Conservation (phyloP, 1,140 invertebrate genomes). For the Druon quercuslanigerum region DNA sequence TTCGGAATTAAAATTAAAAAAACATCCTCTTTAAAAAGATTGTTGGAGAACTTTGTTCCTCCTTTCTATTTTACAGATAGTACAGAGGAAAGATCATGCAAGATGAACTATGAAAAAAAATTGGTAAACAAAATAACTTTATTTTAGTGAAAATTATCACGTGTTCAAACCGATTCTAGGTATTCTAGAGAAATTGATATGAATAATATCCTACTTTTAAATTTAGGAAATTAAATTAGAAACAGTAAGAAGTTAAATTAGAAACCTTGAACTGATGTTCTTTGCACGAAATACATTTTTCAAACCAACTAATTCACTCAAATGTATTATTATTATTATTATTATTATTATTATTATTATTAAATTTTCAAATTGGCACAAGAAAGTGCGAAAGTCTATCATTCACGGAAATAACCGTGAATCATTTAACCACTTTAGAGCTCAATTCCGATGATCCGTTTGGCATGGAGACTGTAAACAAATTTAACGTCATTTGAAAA, state of each 20-base stretch:
- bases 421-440: constrained; percentile 34
- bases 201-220: no score
- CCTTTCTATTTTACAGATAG: no score
- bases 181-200: no score
- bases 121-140: no score
- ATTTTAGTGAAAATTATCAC: no score
- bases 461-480: constrained; percentile 16
- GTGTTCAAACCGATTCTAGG: no score
- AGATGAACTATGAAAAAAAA: no score
- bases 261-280: not conserved
- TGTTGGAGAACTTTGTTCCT: no score
- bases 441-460: not conserved
- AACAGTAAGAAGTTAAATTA: not conserved
- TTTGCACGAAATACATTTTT: not conserved
- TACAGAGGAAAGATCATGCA: no score
- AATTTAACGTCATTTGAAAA: constrained; percentile 15
- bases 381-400: constrained; percentile 41
- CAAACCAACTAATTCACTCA: not conserved
- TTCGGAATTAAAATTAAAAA: no score
- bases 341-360: not conserved
- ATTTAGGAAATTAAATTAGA: not conserved
- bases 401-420: constrained; percentile 46
- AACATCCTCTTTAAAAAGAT: no score
- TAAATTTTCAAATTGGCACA: constrained; percentile 38
- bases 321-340: not conserved